Evolutionary conservation across 37 sponge, comb jelly and placozoan genomes (phyloP).

Genomic region (Cliona cf. orientalis): DNA sequence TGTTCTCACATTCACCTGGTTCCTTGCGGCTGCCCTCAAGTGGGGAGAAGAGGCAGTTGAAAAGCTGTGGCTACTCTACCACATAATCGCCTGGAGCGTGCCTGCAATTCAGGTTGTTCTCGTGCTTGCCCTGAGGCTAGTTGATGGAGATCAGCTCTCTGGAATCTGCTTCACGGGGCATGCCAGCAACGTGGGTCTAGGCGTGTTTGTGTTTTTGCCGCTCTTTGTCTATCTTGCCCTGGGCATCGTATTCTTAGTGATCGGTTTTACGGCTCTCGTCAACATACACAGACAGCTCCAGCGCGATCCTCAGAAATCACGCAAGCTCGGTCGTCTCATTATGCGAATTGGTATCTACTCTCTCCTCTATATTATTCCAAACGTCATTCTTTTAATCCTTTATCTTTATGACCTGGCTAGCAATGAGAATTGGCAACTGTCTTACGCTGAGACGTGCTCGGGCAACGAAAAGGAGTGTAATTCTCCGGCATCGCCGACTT

Average conservation of each 20-base stretch:
- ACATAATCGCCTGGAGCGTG: slow-evolving; percentile 84
- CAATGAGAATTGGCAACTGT: slow-evolving; percentile 51
- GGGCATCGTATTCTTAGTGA: slow-evolving; percentile 67
- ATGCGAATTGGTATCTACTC: slow-evolving; percentile 84
- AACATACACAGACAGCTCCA: slow-evolving; percentile 62
- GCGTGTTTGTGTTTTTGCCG: slow-evolving; percentile 82
- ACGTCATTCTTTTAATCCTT: slow-evolving; percentile 63
- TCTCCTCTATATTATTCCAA: slow-evolving; percentile 81
- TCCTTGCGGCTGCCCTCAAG: slow-evolving; percentile 91
- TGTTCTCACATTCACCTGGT: slow-evolving; percentile 92
- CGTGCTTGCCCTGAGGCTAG: slow-evolving; percentile 57
- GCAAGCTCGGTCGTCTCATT: slow-evolving; percentile 77
- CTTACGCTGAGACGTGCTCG: background rate
- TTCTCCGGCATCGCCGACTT: background rate
- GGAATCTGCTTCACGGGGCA: slow-evolving; percentile 84
- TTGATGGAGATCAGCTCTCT: slow-evolving; percentile 88
- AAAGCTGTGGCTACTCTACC: slow-evolving; percentile 78
- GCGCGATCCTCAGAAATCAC: slow-evolving; percentile 62
- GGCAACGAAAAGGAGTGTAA: background rate
- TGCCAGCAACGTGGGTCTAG: slow-evolving; percentile 51
- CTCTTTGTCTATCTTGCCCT: slow-evolving; percentile 58
- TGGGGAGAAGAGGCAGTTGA: slow-evolving; percentile 96
- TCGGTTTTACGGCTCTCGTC: slow-evolving; percentile 77
- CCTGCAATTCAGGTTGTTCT: slow-evolving; percentile 76
- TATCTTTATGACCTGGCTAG: slow-evolving; percentile 61